These are phyloP conservation scores for Psephotus haematonotus DNA, from an alignment of 2,113 vertebrate genomes.

Conservation along the genomic window DNA sequence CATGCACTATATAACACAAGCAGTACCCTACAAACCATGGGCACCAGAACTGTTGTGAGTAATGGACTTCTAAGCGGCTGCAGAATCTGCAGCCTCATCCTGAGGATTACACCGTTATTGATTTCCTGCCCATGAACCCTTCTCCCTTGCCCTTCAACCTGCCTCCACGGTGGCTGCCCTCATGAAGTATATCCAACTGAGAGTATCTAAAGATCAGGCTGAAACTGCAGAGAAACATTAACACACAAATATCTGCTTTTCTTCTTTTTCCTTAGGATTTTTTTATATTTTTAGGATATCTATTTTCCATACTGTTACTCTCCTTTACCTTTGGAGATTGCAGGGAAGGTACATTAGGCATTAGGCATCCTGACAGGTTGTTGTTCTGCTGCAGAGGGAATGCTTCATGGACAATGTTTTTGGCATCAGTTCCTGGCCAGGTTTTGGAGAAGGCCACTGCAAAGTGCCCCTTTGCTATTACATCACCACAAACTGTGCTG, in stretches of 20 bases:
- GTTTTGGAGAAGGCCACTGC: conserved; percentile 7
- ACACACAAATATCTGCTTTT: neutral
- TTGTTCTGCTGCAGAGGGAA: neutral
- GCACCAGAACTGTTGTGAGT: neutral
- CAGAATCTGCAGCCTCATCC: conserved; percentile 36
- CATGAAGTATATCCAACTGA: neutral
- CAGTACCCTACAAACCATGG: neutral
- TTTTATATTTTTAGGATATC: neutral
- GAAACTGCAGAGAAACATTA: neutral
- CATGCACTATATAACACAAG: neutral
- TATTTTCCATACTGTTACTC: neutral
- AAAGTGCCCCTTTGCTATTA: neutral
- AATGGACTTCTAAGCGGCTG: neutral
- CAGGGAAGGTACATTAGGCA: neutral
- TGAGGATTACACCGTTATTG: conserved; percentile 1
- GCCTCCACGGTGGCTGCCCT: neutral
- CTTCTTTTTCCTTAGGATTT: neutral
- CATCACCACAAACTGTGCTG: neutral
- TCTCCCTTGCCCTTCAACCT: neutral
- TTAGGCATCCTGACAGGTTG: neutral
- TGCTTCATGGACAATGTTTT: neutral
- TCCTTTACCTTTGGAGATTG: neutral
- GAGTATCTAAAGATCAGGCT: neutral
- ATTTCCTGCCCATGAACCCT: conserved; percentile 29
- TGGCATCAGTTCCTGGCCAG: neutral